Percentiles rank a stretch among this genome's conserved stretches.
Conservation (phyloP, 92 coral and sea anemone genomes). For the Porites evermanni region DNA sequence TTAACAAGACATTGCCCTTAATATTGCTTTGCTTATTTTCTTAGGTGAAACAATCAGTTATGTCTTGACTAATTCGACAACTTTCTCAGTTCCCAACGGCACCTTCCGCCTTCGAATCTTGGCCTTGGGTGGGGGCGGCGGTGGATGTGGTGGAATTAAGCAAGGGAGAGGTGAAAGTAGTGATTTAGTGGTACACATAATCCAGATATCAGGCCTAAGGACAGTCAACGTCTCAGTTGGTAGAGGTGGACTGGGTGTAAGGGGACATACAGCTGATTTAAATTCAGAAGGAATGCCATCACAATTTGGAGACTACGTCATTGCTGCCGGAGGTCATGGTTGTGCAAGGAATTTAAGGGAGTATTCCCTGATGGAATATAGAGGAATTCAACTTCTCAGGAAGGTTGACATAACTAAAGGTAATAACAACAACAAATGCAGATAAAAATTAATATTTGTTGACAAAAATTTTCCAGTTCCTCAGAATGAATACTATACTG, state of each 20-base stretch:
- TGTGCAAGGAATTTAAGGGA: neutral
- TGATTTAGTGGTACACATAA: constrained; percentile 10
- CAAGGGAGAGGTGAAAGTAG: constrained; percentile 40
- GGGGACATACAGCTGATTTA: constrained; percentile 20
- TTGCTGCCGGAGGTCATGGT: constrained; percentile 35
- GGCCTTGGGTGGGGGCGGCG: constrained; percentile 62
- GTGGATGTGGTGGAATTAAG: constrained; percentile 48
- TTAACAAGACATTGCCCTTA: neutral
- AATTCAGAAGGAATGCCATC: constrained; percentile 25
- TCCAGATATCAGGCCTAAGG: constrained; percentile 7
- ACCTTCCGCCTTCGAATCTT: constrained; percentile 50
- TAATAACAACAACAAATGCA: neutral
- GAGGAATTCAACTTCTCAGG: constrained; percentile 24
- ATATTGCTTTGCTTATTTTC: neutral
- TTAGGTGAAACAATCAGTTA: neutral
- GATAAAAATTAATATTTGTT: no score
- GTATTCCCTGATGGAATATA: neutral
- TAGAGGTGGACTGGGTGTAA: constrained; percentile 43
- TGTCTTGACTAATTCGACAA: constrained; percentile 9
- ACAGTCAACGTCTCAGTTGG: constrained; percentile 57
- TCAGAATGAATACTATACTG: no score
- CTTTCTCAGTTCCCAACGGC: constrained; percentile 33
- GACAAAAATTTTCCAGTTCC: no score
- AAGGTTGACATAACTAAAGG: constrained; percentile 20
- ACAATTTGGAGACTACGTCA: constrained; percentile 23